Base-by-base conservation (phyloP, 2,888 invertebrate species). In the Trichopria drosophilae region DNA sequence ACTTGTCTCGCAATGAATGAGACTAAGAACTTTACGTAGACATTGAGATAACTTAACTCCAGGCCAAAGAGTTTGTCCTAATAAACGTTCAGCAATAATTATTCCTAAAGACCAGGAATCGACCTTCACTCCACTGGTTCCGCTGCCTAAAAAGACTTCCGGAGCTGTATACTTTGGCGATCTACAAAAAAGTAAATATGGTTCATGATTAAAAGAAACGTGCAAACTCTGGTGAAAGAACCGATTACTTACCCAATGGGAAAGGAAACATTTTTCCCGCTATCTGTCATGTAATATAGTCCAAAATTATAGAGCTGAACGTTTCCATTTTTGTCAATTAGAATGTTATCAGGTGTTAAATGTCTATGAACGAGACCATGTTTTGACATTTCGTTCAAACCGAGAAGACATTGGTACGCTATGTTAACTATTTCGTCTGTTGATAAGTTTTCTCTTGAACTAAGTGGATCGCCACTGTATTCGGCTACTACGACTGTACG, bases 21-120 rank as follows among this genome's bases (percentile, higher is more conserved):
- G 73, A 44, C 89, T 88, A 6, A 91, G 76, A 61, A 91, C 83
- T 74, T 89, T 88, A 41, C 88, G 79, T 16, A 90, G 78, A 59
- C 86, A 83, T 36, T 87, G 87, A 0, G 86, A 84, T 18, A 91
- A 80, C 72, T 90, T 90, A 6, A 89, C 75, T 58, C 82, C 84
- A 35, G 79, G 77, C 90, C 91, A 92, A 6, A 93, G 76, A 51
- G 82, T 79, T 54, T 79, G 81, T 45, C 85, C 83, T 29, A 93
- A 76, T 51, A 88, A 78, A 4, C 92, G 75, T 76, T 97, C 95
- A 0, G 90, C 79, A 23, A 96, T 73, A 51, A 97, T 84, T 51
- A 98, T 86, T n/a, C 95, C 98, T 52, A 94, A 78, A 1, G 93
- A 87, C 98, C 98, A 99, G 20, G 94, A 82, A 76, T 99, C 98